These are phyloP conservation scores for Drosophila subobscura DNA, from an alignment of 1,140 invertebrate species.

Conservation along the genomic window DNA sequence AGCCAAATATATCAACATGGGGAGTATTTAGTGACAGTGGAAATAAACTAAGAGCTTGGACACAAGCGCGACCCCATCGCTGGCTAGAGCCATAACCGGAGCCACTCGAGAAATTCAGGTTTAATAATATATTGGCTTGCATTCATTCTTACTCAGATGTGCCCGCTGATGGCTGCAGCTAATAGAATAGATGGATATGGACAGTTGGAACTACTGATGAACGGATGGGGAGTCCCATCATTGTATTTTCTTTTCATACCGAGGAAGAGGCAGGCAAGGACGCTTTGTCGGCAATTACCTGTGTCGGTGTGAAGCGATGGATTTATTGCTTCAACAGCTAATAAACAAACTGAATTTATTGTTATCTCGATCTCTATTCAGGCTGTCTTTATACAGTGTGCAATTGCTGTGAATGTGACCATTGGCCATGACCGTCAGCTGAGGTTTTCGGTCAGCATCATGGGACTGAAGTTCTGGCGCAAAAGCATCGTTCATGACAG, in stretches of 20 bases:
- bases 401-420: slow-evolving; percentile 51
- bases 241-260: slow-evolving; percentile 41
- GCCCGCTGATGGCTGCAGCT: slow-evolving; percentile 31
- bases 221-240: slow-evolving; percentile 26
- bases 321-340: slow-evolving; percentile 75
- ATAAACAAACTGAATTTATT: slow-evolving; percentile 78
- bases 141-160: slow-evolving; percentile 62
- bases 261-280: slow-evolving; percentile 53
- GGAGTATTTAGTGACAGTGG: slow-evolving; percentile 38
- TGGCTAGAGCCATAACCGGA: slow-evolving; percentile 57
- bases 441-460: slow-evolving; percentile 40
- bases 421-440: slow-evolving; percentile 33
- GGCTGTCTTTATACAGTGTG: slow-evolving; percentile 54
- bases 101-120: slow-evolving; percentile 70
- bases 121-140: slow-evolving; percentile 76
- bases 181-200: slow-evolving; percentile 29
- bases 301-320: slow-evolving; percentile 69
- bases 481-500: slow-evolving; percentile 22
- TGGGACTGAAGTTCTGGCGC: slow-evolving; percentile 38
- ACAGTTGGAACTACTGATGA: slow-evolving; percentile 17
- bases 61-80: slow-evolving; percentile 31
- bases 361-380: slow-evolving; percentile 71
- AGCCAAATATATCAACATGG: slow-evolving; percentile 55
- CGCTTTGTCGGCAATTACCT: slow-evolving; percentile 72
- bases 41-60: slow-evolving; percentile 30